Evolutionary conservation across 1,140 invertebrate genomes (phyloP), one percentile per base, ranked within the genome.

Genomic region (Bombus consobrinus): DNA sequence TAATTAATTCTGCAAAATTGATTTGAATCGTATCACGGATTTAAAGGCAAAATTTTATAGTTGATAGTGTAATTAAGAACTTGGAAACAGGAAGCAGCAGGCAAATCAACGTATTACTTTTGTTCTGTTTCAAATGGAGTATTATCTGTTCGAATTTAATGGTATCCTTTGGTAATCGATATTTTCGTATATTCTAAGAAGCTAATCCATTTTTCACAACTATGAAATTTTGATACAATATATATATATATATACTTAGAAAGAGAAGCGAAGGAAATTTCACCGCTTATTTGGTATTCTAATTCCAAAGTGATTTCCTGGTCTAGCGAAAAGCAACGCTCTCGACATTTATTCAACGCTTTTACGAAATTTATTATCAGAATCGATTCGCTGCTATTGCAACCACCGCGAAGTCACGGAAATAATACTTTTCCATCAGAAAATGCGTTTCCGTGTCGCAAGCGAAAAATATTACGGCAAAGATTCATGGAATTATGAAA

Each of bases 211-310:
- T 77, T 32, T 32, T 0, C 15, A 10, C 4, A 64, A 64, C 22
- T 22, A 64, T 32, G 15, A 62, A 62, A 62, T 64, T n/a, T 77
- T 64, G 3, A 62, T 77, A 39, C 2, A n/a, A 34, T 28, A 13
- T 76, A 34, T 66, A 25, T 25, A 9, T 25, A 12, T 75, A 25
- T 66, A n/a, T n/a, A 13, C 0, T 22, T 28, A 18, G 12, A 37
- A 59, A 28, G 8, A 28, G 6, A 28, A 12, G 34, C 32, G 10
- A 18, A 18, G 3, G 47, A 53, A 37, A 57, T 57, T 28, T 37
- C 34, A 4, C n/a, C 32, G 34, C n/a, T 76, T 37, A 76, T 76
- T 76, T 76, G 34, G 18, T 76, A 76, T 76, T 76, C 74, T 37
- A 76, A 59, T 59, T 76, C 39, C 37, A 76, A 39, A 37, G 12